Evolutionary conservation across 2,113 vertebrate species (phyloP).

Genomic region (Ophthalmolycus amberensis): DNA sequence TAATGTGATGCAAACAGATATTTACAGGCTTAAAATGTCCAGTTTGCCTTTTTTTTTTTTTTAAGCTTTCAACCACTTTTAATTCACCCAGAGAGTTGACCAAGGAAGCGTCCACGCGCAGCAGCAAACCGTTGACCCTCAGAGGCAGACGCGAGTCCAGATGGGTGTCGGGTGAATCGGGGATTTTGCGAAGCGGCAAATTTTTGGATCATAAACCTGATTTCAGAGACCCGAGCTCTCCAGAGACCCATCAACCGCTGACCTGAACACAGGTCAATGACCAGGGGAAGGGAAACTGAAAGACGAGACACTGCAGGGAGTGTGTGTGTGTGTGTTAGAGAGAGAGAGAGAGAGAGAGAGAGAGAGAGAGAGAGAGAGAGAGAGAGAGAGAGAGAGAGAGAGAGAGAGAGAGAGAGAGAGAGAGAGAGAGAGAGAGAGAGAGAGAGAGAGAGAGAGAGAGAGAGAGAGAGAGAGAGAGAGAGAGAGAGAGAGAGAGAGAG

Average conservation of each 20-base stretch:
- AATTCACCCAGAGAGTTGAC: neutral
- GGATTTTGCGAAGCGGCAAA: neutral
- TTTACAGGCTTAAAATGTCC: neutral
- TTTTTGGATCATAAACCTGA: slow-evolving; percentile 1
- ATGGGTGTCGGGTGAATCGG: neutral
- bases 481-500: neutral
- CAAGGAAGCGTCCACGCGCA: neutral
- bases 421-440: neutral
- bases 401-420: neutral
- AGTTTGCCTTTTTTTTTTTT: neutral
- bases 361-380: neutral
- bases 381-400: neutral
- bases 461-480: neutral
- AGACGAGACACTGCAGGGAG: slow-evolving; percentile 51
- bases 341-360: neutral
- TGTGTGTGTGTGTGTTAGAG: slow-evolving; percentile 6
- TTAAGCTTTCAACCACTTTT: neutral
- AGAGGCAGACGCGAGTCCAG: neutral
- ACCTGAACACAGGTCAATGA: slow-evolving; percentile 70
- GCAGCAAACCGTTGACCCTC: neutral
- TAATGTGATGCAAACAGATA: neutral
- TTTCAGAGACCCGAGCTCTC: slow-evolving; percentile 45
- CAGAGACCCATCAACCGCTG: slow-evolving; percentile 56
- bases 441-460: neutral
- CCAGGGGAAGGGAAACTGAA: slow-evolving; percentile 63